These are phyloP conservation scores for Simalia tracyae DNA, from an alignment of 2,797 vertebrate genomes.

Conservation along the genomic window DNA sequence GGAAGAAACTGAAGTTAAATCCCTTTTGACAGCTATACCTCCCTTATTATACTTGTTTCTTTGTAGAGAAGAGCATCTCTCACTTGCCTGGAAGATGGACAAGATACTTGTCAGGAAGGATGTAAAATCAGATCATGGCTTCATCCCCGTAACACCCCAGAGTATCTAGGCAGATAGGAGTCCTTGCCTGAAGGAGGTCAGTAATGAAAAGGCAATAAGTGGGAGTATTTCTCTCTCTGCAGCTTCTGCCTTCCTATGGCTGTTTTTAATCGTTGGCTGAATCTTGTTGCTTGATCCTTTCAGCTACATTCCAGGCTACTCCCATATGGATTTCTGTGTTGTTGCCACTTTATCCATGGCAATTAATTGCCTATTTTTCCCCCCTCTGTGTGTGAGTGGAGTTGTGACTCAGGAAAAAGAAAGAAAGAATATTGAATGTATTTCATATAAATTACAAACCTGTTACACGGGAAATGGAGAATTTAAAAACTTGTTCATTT, in stretches of 20 bases:
- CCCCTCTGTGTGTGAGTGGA: neutral
- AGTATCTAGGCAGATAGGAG: neutral
- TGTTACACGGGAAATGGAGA: neutral
- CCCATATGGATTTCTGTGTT: neutral
- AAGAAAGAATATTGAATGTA: neutral
- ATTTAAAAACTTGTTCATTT: neutral
- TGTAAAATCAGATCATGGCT: neutral
- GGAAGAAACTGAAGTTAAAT: neutral
- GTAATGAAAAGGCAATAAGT: neutral
- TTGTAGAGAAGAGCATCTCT: neutral
- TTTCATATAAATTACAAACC: neutral
- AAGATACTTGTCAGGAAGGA: neutral
- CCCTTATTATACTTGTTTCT: neutral
- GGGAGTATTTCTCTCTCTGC: neutral
- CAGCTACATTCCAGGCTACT: neutral
- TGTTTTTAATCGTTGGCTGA: neutral
- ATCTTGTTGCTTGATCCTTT: neutral
- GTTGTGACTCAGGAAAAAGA: neutral
- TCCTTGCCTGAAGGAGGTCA: neutral
- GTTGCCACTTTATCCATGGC: neutral
- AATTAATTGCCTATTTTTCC: neutral
- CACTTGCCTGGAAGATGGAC: neutral
- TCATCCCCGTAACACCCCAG: neutral
- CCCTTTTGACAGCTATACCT: neutral
- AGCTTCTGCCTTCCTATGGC: neutral